Conservation (phyloP, 92 coral and sea anemone species). For the Porites cylindrica region DNA sequence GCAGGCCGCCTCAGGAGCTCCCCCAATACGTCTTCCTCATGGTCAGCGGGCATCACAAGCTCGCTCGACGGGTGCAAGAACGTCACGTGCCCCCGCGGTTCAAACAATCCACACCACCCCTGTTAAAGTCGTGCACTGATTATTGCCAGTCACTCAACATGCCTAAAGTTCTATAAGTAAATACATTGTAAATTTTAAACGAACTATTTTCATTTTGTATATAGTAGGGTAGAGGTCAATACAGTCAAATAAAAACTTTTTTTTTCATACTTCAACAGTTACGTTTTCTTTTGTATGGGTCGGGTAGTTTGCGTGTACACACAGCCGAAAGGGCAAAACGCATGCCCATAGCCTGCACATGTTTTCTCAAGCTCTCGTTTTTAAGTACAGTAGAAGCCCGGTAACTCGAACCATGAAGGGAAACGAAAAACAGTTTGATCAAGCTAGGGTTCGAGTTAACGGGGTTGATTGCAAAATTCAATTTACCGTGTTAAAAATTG, state of each 20-base stretch:
- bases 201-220: not conserved
- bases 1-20: conserved; percentile 61
- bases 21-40: conserved; percentile 63
- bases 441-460: too few species aligned
- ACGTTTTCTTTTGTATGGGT: too few species aligned
- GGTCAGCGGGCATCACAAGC: conserved; percentile 70
- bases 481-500: too few species aligned
- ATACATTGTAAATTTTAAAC: not conserved
- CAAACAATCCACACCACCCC: conserved; percentile 94
- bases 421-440: too few species aligned
- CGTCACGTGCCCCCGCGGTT: conserved; percentile 73
- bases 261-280: not conserved
- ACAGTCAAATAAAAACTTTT: not conserved
- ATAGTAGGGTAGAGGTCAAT: not conserved
- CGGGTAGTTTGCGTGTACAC: too few species aligned
- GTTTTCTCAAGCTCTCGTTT: not conserved
- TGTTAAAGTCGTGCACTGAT: conserved; percentile 94
- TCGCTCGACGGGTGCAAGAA: conserved; percentile 63
- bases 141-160: not conserved
- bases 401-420: too few species aligned
- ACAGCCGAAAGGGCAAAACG: too few species aligned
- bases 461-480: too few species aligned
- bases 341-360: too few species aligned
- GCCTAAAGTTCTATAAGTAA: too few species aligned
- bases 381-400: too few species aligned